phyloP scores from a whole-genome alignment of 2,888 invertebrate genomes.

The Oxystoma pomonae region DNA sequence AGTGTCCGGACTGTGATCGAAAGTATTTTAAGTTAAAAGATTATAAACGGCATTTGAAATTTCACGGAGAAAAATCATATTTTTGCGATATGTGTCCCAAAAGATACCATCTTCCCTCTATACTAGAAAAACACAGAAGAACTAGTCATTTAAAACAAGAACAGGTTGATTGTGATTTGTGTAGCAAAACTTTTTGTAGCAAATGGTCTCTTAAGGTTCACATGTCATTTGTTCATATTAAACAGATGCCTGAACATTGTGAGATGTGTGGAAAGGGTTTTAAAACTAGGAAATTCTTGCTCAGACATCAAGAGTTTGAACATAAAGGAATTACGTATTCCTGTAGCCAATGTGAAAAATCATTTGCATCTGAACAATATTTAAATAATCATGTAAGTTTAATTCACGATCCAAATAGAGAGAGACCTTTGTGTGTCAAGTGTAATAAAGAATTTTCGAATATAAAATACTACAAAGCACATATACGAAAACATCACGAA shows the following conservation, averaged over 20 bases:
- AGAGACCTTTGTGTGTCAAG: background rate
- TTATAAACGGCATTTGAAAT: background rate
- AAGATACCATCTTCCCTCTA: background rate
- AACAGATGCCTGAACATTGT: slow-evolving; percentile 24
- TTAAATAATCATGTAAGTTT: slow-evolving; percentile 6
- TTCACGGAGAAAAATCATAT: background rate
- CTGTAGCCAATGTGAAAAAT: slow-evolving; percentile 8
- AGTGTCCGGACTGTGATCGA: slow-evolving; percentile 7
- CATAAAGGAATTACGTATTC: slow-evolving; percentile 14
- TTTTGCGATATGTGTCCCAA: background rate
- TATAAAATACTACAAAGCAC: background rate
- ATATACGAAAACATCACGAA: background rate
- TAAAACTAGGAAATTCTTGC: slow-evolving; percentile 11
- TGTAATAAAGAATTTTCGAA: background rate
- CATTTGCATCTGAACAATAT: slow-evolving; percentile 4
- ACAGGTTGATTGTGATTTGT: slow-evolving; percentile 18
- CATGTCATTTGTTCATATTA: slow-evolving; percentile 16
- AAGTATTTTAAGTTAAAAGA: background rate
- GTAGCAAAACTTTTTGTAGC: slow-evolving; percentile 19
- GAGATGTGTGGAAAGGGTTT: slow-evolving; percentile 28
- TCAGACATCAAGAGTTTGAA: slow-evolving; percentile 15
- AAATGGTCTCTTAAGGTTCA: slow-evolving; percentile 21
- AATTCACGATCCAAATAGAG: slow-evolving; percentile 8
- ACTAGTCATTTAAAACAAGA: background rate
- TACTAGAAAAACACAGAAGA: background rate